Percentiles rank a stretch among this genome's conserved stretches.
These are phyloP conservation scores for Hyposmocoma kahamanoa DNA, from an alignment of 1,140 invertebrate genomes.

Conservation along the genomic window DNA sequence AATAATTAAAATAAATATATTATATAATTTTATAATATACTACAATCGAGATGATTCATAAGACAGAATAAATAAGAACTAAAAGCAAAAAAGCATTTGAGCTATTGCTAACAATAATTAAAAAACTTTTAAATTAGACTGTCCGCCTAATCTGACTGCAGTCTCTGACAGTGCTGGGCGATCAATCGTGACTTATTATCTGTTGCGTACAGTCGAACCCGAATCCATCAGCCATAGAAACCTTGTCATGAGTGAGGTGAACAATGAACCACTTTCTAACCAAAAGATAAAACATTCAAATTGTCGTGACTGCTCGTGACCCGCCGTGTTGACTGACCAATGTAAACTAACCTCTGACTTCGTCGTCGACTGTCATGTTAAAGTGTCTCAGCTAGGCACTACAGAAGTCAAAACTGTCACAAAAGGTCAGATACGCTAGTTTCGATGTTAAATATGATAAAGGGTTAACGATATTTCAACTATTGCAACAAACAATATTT, in stretches of 20 bases:
- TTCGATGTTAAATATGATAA: background rate
- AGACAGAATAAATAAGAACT: too few relatives aligned
- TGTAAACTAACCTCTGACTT: constrained; percentile 10
- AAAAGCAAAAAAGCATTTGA: too few relatives aligned
- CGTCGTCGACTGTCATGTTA: constrained; percentile 19
- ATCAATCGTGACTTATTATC: constrained; percentile 63
- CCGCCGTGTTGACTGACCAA: constrained; percentile 10
- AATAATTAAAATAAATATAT: too few relatives aligned
- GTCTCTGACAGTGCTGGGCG: constrained; percentile 38
- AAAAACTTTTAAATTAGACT: too few relatives aligned
- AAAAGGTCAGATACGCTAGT: background rate
- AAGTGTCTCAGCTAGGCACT: background rate
- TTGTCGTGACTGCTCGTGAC: constrained; percentile 31
- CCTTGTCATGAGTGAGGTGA: constrained; percentile 35
- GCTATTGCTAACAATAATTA: too few relatives aligned
- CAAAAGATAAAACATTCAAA: constrained; percentile 18
- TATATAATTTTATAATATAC: too few relatives aligned
- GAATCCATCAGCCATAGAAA: constrained; percentile 35
- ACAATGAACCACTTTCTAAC: constrained; percentile 54
- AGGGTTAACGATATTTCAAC: background rate
- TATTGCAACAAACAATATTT: background rate
- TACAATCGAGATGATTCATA: too few relatives aligned
- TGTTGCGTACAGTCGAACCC: constrained; percentile 16
- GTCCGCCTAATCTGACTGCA: constrained; percentile 10
- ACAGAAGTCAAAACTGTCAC: background rate